Evolutionary conservation across 2,797 vertebrate genomes (phyloP).

Genomic region (Hirundo rustica): DNA sequence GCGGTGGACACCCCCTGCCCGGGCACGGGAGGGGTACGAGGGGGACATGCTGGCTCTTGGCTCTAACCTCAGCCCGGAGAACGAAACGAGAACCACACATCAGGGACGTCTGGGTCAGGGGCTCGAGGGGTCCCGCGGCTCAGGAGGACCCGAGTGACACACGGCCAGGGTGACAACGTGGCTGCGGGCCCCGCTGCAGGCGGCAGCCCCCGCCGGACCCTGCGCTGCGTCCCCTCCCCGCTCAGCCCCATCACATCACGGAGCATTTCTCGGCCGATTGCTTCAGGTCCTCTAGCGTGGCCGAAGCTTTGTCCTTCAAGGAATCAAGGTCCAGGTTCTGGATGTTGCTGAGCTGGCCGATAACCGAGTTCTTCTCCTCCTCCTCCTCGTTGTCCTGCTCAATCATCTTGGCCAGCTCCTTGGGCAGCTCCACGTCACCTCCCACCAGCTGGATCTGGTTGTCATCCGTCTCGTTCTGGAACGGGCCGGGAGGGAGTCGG

Average conservation of each 20-base stretch:
- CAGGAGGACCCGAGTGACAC: background rate
- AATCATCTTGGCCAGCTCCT: slow-evolving; percentile 97
- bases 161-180: background rate
- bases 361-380: slow-evolving; percentile 88
- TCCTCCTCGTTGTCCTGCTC: slow-evolving; percentile 95
- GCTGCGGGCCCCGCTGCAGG: background rate
- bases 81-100: background rate
- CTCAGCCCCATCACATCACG: slow-evolving; percentile 84
- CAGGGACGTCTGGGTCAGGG: background rate
- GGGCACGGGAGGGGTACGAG: background rate
- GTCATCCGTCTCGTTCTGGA: slow-evolving; percentile 89
- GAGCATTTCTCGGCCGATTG: slow-evolving; percentile 94
- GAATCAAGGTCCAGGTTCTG: slow-evolving; percentile 93
- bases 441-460: slow-evolving; percentile 94
- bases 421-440: slow-evolving; percentile 90
- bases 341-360: slow-evolving; percentile 92
- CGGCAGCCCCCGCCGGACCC: background rate
- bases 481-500: background rate
- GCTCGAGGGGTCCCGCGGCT: background rate
- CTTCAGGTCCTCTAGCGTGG: slow-evolving; percentile 93
- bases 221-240: background rate
- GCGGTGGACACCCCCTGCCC: background rate
- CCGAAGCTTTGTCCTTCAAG: slow-evolving; percentile 95
- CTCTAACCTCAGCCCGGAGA: background rate
- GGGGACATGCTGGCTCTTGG: background rate